Evolutionary conservation across 2,113 vertebrate genomes (phyloP).

Genomic region (Nyctibius bracteatus): DNA sequence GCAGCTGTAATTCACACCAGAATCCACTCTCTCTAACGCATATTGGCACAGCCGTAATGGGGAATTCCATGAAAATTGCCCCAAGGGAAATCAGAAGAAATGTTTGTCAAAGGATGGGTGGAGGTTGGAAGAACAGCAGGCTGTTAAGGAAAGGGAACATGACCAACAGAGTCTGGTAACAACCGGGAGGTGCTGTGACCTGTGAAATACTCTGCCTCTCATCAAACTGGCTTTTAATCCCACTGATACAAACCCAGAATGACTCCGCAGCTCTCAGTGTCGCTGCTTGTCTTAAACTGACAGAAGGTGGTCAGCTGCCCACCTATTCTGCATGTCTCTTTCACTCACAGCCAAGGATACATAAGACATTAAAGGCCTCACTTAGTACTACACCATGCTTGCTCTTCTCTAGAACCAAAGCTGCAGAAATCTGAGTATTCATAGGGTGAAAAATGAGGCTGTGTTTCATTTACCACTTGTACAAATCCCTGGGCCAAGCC

Average conservation of each 20-base stretch:
- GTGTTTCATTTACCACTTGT: not conserved
- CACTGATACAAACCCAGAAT: not conserved
- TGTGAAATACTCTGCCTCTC: not conserved
- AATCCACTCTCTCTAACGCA: not conserved
- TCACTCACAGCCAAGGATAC: not conserved
- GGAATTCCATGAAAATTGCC: not conserved
- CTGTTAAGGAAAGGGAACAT: accelerated
- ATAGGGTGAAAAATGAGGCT: not conserved
- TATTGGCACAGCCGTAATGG: not conserved
- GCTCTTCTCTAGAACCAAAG: not conserved
- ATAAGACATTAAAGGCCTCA: not conserved
- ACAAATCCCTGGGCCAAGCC: not conserved
- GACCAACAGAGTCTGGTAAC: not conserved
- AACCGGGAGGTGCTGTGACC: not conserved
- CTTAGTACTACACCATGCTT: not conserved
- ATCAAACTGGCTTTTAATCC: not conserved
- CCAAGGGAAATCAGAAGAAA: not conserved
- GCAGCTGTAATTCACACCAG: not conserved
- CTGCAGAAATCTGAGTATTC: not conserved
- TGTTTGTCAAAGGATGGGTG: not conserved
- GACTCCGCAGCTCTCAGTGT: not conserved
- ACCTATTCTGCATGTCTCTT: not conserved
- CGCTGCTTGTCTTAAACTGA: not conserved
- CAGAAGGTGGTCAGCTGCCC: not conserved
- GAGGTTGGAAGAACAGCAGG: not conserved